These are phyloP conservation scores for Muricea muricata DNA, from an alignment of 92 coral and sea anemone species.

Conservation along the genomic window DNA sequence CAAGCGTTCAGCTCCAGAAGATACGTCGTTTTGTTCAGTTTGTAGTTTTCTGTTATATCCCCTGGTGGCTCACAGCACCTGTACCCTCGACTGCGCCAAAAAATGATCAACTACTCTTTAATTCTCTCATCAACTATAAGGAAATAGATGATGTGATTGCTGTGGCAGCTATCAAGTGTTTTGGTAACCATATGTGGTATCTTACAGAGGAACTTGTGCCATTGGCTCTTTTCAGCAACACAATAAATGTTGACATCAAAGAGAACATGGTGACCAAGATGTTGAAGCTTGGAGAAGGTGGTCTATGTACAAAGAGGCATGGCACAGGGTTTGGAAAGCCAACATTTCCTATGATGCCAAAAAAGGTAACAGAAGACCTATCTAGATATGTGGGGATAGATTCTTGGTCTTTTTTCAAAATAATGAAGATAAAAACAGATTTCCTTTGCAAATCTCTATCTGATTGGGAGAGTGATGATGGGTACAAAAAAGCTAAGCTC, in stretches of 20 bases:
- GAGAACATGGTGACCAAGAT: not conserved
- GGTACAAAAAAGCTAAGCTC: not conserved
- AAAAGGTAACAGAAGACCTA: not conserved
- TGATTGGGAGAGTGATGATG: not conserved
- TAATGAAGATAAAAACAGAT: not conserved
- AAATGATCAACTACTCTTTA: not conserved
- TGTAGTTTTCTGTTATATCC: not conserved
- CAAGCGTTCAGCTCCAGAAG: not conserved
- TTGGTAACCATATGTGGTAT: constrained; percentile 9
- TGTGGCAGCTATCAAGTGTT: not conserved
- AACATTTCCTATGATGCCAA: not conserved
- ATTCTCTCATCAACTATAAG: not conserved
- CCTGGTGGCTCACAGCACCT: not conserved
- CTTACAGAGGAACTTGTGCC: not conserved
- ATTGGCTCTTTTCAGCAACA: not conserved
- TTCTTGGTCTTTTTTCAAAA: not conserved
- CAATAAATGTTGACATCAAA: not conserved
- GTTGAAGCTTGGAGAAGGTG: not conserved
- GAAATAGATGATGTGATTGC: not conserved
- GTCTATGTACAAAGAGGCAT: not conserved
- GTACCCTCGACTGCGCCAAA: not conserved
- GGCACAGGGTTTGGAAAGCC: not conserved
- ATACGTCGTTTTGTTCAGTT: not conserved
- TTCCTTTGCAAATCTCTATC: not conserved
- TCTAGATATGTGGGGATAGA: not conserved